Evolutionary conservation across 2,113 vertebrate species (phyloP).

Genomic region (Cavia aperea): DNA sequence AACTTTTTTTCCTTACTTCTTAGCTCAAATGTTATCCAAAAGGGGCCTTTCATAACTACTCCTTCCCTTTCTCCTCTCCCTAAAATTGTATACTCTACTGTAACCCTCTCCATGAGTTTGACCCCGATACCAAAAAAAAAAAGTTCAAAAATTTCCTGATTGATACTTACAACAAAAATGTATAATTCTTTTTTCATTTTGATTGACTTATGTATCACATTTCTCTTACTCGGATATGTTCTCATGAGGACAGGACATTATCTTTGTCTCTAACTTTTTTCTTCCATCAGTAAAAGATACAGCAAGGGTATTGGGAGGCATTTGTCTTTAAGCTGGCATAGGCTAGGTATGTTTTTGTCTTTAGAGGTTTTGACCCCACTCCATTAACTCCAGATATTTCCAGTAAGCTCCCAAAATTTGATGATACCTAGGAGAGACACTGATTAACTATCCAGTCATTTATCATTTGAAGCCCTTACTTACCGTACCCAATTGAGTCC

Average conservation of each 20-base stretch:
- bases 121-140: too few relatives aligned
- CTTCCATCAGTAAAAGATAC: neutral
- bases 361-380: neutral
- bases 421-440: neutral
- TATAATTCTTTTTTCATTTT: neutral
- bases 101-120: neutral
- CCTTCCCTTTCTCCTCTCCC: neutral
- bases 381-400: neutral
- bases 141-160: neutral
- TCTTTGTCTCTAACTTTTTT: neutral
- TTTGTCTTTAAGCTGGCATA: neutral
- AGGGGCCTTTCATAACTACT: neutral
- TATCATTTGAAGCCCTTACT: neutral
- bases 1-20: neutral
- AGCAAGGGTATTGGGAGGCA: neutral
- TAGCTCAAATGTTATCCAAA: neutral
- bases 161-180: neutral
- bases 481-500: neutral
- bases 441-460: neutral
- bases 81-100: neutral
- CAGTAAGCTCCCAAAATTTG: neutral
- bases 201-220: neutral
- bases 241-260: neutral
- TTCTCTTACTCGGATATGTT: neutral
- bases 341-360: neutral